These are phyloP conservation scores for Cebus imitator DNA, from an alignment of 2,113 vertebrate genomes.

Conservation along the genomic window DNA sequence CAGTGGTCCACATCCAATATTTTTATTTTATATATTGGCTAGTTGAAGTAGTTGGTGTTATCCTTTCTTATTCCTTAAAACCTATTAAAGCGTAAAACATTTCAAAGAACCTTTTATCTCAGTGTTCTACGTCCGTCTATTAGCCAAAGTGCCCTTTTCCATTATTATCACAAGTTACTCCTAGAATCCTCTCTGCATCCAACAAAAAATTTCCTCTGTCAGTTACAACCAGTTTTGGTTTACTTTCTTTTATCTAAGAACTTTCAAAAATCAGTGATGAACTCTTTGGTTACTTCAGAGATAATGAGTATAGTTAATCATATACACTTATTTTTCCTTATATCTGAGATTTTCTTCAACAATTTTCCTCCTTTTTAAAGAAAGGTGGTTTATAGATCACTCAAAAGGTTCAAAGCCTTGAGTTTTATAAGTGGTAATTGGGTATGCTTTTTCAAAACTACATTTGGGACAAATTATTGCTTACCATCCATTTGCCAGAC, in stretches of 20 bases:
- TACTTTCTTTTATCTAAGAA: background rate
- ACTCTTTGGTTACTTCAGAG: slow-evolving; percentile 2
- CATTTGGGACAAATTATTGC: background rate
- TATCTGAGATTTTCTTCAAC: background rate
- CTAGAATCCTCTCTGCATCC: background rate
- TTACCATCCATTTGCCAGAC: background rate
- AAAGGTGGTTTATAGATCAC: background rate
- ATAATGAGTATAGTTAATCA: slow-evolving; percentile 9
- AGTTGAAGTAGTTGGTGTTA: background rate
- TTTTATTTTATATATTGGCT: background rate
- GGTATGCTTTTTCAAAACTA: background rate
- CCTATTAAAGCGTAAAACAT: slow-evolving; percentile 1
- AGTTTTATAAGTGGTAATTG: background rate
- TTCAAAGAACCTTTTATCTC: background rate
- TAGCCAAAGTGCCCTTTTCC: background rate
- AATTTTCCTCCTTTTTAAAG: slow-evolving; percentile 8
- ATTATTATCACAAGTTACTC: background rate
- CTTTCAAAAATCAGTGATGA: slow-evolving; percentile 34
- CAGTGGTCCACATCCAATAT: background rate
- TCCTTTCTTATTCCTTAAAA: slow-evolving; percentile 9
- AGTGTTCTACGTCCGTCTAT: background rate
- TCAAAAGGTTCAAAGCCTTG: slow-evolving; percentile 3
- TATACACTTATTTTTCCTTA: background rate
- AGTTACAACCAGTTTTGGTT: background rate
- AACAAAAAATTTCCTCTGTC: slow-evolving; percentile 10